Conservation (phyloP, 30 jellyfish, hydroid and myxozoan genomes). For the Aurelia aurita region DNA sequence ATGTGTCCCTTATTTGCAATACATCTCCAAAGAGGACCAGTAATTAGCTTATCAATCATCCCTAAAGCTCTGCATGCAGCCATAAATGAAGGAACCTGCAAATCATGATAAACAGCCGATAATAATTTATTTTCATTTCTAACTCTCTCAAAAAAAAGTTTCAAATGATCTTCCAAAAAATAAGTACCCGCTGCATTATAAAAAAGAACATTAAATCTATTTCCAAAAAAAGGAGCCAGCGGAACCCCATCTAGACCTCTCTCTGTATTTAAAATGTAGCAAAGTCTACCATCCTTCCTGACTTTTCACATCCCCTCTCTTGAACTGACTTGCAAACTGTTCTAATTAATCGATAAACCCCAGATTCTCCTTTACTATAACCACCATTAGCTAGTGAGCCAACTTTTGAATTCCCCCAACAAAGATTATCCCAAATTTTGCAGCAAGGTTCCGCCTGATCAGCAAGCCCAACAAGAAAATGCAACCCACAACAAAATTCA, state of each 20-base stretch:
- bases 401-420: too few relatives aligned
- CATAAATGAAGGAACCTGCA: slow-evolving; percentile 5
- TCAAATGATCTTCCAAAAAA: not conserved
- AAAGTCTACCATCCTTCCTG: too few relatives aligned
- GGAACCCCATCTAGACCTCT: not conserved
- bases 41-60: not conserved
- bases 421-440: too few relatives aligned
- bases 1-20: not conserved
- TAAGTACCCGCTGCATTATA: slow-evolving; percentile 4
- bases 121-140: not conserved
- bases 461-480: too few relatives aligned
- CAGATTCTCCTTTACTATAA: too few relatives aligned
- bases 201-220: slow-evolving; percentile 41
- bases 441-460: too few relatives aligned
- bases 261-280: too few relatives aligned
- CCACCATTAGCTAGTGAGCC: too few relatives aligned
- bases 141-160: slow-evolving; percentile 5
- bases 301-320: too few relatives aligned
- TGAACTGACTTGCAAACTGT: slow-evolving; percentile 39
- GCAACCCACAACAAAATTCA: slow-evolving; percentile 61
- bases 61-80: not conserved
- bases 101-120: slow-evolving; percentile 28
- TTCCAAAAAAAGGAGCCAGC: slow-evolving; percentile 31
- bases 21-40: slow-evolving; percentile 50
- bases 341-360: too few relatives aligned